Evolutionary conservation across 2,113 vertebrate species (phyloP), one percentile per base, ranked within the genome.

Genomic region (Sinocyclocheilus grahami): DNA sequence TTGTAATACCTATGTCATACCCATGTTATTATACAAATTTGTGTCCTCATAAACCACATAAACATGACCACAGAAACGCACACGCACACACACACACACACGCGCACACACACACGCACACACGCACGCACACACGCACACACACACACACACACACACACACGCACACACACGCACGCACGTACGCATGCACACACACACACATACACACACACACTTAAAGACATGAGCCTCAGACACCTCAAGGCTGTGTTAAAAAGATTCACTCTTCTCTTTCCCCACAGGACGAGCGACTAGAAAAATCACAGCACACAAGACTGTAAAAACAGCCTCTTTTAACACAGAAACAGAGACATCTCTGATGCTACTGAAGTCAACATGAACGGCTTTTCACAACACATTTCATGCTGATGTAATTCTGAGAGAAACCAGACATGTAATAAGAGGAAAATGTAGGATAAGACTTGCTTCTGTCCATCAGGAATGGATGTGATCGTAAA

Each of bases 221-320:
- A 82, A 48, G 11, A 12, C 30, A 60, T 27, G 20, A 58, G 22
- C 10, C 33, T 22, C 7, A 46, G 12, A 74, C 53, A 71, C 65
- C 75, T 83, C 78, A 79, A 69, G 53, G 87, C 87, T 74, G 65
- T 78, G 84, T 86, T 86, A 83, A 83, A 86, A 83, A 55, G 84
- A 78, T 83, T 42, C 42, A 53, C 69, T 65, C 62, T 33, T 53
- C 60, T 84, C 24, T 13, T 42, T 80, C 76, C 42, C 37, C 51
- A 48, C 24, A 83, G 53, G 48, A 82, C 24, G 14, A 80, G 48
- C 5, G 39, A 65, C 69, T 72, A 80, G 53, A 87, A 75, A 46
- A 42, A 60, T 10, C 79, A 82, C 33, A 16, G 22, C 63, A 67
- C 39, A 83, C 55, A 63, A 22, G 24, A 53, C n/a, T 67, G 58